Evolutionary conservation across 2,888 invertebrate species (phyloP), one percentile per base, ranked within the genome.

Genomic region (Tyria jacobaeae): DNA sequence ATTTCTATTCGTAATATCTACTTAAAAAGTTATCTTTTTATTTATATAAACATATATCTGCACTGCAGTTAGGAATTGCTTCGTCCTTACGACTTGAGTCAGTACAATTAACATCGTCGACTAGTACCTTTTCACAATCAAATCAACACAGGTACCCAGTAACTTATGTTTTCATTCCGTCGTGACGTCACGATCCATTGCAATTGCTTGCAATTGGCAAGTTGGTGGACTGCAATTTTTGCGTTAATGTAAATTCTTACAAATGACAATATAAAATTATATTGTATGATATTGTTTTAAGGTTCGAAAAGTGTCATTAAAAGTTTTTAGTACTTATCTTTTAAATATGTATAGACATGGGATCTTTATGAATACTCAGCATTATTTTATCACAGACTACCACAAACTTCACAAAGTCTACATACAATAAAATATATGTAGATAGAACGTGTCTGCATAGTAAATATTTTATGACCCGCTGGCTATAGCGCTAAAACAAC

Each of bases 391-490:
- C 44, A 44, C 12, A 21, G 21, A 12, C 44, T 12, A 21, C 21
- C 12, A 44, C 44, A 60, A 68, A 62, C 60, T 61, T 27, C 27
- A 71, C 60, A 62, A 71, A 62, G 62, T 61, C 44, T 35, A 6
- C 21, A 21, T 50, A 21, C 25, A 17, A 39, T 25, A 27, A 31
- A 7, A 44, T 10, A n/a, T 15, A 48, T n/a, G n/a, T 34, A 64
- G 61, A 60, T 39, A 70, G 69, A 73, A 70, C 75, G 71, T 81
- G 75, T 75, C 75, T 73, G 77, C 35, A 75, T 81, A 81, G 76
- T 81, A 78, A 85, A 85, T 81, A 83, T 83, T 88, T 87, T 87
- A 88, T 81, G 84, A 83, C 73, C 75, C 80, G 69, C 68, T 78
- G 77, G 76, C 62, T 56, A 64, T 71, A 73, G 77, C 70, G 78